Evolutionary conservation across 1,140 invertebrate species (phyloP), one percentile per base, ranked within the genome.

Genomic region (Drosophila bipectinata): DNA sequence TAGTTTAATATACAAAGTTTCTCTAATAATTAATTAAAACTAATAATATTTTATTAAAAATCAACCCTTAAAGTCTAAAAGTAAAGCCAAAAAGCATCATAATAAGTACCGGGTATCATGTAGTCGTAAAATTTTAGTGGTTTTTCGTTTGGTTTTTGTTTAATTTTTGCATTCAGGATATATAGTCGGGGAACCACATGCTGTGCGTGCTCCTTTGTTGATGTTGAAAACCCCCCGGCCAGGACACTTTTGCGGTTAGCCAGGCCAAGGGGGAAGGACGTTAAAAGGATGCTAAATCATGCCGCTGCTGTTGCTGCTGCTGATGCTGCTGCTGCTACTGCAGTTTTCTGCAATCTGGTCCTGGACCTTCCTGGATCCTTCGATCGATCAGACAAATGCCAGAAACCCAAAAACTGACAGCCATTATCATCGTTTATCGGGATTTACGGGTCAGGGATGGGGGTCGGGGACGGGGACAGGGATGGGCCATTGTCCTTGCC

Each of bases 371-470:
- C 47, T 10, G 14, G 47, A 77, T 71, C 34, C 34, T 10, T 6
- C 77, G 68, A 77, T 79, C 74, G 53, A 79, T 69, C 60, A 60
- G 81, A 75, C 79, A 82, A 83, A 69, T 69, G 66, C 63, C 61
- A 67, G 64, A 60, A 63, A 69, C 66, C 67, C 47, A 21, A 68
- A 57, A 85, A 74, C 15, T 85, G 81, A 85, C 81, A 85, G 77
- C 81, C 84, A 85, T 87, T 85, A 85, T 87, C 76, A 81, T 84
- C 80, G 74, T 87, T 87, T 87, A 72, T 87, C 32, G 37, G 63
- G 66, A 85, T 85, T 85, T 87, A 85, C 59, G 81, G 72, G 73
- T 51, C 21, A 21, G 21, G 21, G 21, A 21, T 3, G 21, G 21
- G 28, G 28, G 15, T 1, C 30, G 8, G 30, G 30, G 8, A 3